These are phyloP conservation scores for Tachycineta bicolor DNA, from an alignment of 2,113 vertebrate genomes.

Conservation along the genomic window DNA sequence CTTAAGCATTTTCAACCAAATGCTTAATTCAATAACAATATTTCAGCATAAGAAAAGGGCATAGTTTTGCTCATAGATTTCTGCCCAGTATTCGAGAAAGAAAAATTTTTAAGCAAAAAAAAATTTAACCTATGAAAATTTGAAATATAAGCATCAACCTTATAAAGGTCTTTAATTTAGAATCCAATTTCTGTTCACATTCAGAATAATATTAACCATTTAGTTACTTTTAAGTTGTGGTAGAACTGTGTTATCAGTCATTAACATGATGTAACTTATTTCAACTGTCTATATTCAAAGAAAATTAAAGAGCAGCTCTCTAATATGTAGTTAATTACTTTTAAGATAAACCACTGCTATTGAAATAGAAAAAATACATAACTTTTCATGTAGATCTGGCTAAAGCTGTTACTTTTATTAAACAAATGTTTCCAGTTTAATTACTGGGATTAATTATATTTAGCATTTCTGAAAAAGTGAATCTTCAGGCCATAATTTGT, in stretches of 20 bases:
- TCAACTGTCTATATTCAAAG: neutral
- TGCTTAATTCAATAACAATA: neutral
- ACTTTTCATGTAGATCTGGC: neutral
- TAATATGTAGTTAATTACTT: neutral
- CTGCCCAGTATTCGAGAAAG: neutral
- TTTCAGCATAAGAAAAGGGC: neutral
- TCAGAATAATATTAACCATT: neutral
- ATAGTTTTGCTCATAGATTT: neutral
- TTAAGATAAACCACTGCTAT: neutral
- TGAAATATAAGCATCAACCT: neutral
- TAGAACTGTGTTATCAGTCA: neutral
- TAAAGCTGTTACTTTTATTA: conserved; percentile 13
- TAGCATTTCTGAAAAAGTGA: neutral
- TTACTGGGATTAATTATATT: neutral
- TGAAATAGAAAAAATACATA: neutral
- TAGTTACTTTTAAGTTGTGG: neutral
- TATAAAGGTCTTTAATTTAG: neutral
- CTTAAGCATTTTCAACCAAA: neutral
- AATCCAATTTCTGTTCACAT: neutral
- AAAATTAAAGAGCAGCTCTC: neutral
- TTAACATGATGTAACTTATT: neutral
- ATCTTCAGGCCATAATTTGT: neutral
- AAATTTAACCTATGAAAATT: neutral
- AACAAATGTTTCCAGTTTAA: neutral
- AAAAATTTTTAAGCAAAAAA: neutral